phyloP scores from a whole-genome alignment of 2,888 invertebrate genomes.

The Hemistola chrysoprasaria region DNA sequence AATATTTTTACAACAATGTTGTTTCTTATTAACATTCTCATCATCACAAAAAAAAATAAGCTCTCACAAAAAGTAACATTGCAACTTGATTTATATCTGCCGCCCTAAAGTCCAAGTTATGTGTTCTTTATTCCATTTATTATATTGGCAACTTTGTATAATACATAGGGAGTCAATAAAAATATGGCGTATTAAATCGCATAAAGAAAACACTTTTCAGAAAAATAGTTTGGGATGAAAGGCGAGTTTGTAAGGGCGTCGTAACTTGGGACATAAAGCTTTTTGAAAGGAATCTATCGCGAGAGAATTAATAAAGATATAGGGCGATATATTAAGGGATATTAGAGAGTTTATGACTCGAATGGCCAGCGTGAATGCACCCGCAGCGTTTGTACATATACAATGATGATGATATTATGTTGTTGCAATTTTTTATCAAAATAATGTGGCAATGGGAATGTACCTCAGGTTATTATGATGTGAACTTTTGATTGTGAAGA shows the following conservation, averaged over 20 bases:
- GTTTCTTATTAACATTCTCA: too few species aligned
- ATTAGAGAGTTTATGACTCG: slow-evolving; percentile 72
- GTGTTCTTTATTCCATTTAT: slow-evolving; percentile 66
- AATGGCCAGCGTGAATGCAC: slow-evolving; percentile 64
- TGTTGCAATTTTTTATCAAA: slow-evolving; percentile 58
- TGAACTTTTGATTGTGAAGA: slow-evolving; percentile 1
- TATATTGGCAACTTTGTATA: slow-evolving; percentile 70
- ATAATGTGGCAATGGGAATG: slow-evolving; percentile 27
- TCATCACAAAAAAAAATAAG: slow-evolving; percentile 39
- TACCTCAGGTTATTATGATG: slow-evolving; percentile 17
- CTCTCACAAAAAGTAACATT: slow-evolving; percentile 56
- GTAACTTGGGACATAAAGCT: slow-evolving; percentile 74
- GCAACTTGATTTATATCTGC: slow-evolving; percentile 69
- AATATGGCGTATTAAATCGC: slow-evolving; percentile 76
- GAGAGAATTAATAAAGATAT: slow-evolving; percentile 80
- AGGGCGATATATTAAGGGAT: slow-evolving; percentile 73
- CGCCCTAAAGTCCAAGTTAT: slow-evolving; percentile 61
- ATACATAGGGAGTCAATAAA: slow-evolving; percentile 67
- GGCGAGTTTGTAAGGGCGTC: slow-evolving; percentile 73
- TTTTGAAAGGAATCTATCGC: slow-evolving; percentile 76
- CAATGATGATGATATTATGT: slow-evolving; percentile 36
- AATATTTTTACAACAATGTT: slow-evolving; percentile 55
- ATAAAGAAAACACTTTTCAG: slow-evolving; percentile 81
- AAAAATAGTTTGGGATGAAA: slow-evolving; percentile 76
- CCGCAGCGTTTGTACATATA: slow-evolving; percentile 38